A percentile compares a stretch with the other conserved stretches of the same genome.
Evolutionary conservation across 2,888 invertebrate species (phyloP).

Genomic region (Mythimna pallens): DNA sequence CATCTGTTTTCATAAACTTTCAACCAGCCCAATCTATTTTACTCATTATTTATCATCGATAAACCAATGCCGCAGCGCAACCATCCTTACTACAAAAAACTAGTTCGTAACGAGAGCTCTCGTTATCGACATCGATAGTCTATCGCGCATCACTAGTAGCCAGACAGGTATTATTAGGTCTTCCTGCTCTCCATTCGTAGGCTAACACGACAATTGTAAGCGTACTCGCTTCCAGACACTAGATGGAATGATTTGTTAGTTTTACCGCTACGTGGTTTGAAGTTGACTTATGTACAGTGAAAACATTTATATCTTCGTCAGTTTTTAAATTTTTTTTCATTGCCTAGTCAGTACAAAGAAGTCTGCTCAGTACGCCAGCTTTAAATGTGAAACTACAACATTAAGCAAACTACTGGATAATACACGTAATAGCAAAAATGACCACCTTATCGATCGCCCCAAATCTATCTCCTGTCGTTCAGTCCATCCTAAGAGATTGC

Average conservation of each 20-base stretch:
- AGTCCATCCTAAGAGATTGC: too few relatives aligned
- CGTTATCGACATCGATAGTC: slow-evolving; percentile 68
- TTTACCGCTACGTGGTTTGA: slow-evolving; percentile 60
- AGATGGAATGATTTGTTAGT: slow-evolving; percentile 63
- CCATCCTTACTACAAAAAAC: slow-evolving; percentile 35
- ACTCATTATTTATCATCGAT: slow-evolving; percentile 19
- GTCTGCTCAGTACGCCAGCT: not conserved
- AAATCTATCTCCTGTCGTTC: too few relatives aligned
- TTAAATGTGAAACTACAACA: not conserved
- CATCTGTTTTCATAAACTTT: too few relatives aligned
- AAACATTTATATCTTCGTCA: not conserved
- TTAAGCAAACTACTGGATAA: not conserved
- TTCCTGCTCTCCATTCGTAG: slow-evolving; percentile 86
- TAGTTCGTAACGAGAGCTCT: slow-evolving; percentile 70
- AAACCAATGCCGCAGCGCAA: not conserved
- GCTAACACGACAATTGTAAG: slow-evolving; percentile 80
- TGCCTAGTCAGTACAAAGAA: not conserved
- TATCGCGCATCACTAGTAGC: slow-evolving; percentile 78
- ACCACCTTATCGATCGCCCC: too few relatives aligned
- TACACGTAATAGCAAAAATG: too few relatives aligned
- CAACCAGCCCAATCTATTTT: not conserved
- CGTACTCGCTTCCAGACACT: slow-evolving; percentile 64
- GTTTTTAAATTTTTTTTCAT: not conserved
- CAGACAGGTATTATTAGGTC: slow-evolving; percentile 89
- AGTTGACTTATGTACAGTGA: slow-evolving; percentile 37